Evolutionary conservation across 2,888 invertebrate species (phyloP).

Genomic region (Pomacea canaliculata): DNA sequence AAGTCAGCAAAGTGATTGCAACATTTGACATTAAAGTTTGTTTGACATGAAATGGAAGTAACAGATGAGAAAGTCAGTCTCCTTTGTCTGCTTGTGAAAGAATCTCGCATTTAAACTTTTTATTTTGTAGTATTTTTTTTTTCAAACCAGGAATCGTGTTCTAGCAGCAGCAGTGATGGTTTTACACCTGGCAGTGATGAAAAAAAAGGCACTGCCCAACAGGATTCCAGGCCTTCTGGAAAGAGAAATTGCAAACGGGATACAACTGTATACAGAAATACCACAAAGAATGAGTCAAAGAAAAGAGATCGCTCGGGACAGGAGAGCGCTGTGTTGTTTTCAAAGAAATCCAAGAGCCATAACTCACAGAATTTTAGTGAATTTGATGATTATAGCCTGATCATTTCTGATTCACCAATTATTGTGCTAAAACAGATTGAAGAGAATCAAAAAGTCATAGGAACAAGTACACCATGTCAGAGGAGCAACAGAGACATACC

Average conservation of each 20-base stretch:
- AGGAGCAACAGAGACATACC: neutral
- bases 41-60: no score
- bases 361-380: constrained; percentile 52
- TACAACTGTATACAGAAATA: neutral
- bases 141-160: no score
- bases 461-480: constrained; percentile 52
- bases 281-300: neutral
- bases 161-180: no score
- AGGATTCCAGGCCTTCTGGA: constrained; percentile 5
- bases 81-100: no score
- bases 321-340: neutral
- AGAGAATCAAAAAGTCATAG: constrained; percentile 23
- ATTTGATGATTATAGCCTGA: constrained; percentile 59
- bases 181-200: constrained; percentile 5
- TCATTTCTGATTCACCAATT: constrained; percentile 45
- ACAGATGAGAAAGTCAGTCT: no score
- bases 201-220: constrained; percentile 17
- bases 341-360: neutral
- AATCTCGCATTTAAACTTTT: no score
- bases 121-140: no score
- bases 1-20: no score
- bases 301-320: neutral
- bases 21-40: no score
- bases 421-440: neutral
- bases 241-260: no score